These are phyloP conservation scores for Acipenser oxyrinchus DNA, from an alignment of 2,797 vertebrate genomes.

Conservation along the genomic window DNA sequence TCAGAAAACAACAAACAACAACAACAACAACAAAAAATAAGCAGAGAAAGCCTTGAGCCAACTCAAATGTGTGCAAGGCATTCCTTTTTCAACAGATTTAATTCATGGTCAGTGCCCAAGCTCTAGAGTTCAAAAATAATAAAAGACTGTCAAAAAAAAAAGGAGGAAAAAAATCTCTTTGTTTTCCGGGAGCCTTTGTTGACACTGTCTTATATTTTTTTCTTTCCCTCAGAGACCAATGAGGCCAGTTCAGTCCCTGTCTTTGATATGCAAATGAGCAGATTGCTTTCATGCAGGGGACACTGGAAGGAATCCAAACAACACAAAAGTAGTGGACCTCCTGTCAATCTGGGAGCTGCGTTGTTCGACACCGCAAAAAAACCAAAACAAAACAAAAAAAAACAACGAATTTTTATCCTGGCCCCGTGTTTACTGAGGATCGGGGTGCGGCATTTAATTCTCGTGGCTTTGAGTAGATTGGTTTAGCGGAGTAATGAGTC, in stretches of 20 bases:
- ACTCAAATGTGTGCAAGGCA: constrained; percentile 5
- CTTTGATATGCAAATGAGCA: constrained; percentile 72
- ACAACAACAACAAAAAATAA: neutral
- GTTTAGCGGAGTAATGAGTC: neutral
- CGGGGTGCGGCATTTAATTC: neutral
- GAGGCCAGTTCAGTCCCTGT: constrained; percentile 50
- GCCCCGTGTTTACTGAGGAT: neutral
- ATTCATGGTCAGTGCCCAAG: constrained; percentile 13
- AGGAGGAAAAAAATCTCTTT: constrained; percentile 23
- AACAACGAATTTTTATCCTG: neutral
- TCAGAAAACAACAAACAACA: too few species aligned
- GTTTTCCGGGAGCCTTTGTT: constrained; percentile 28
- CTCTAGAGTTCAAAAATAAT: neutral
- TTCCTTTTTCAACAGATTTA: constrained; percentile 13
- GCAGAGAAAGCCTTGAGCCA: neutral
- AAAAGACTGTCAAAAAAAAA: constrained; percentile 14
- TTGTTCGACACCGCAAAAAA: constrained; percentile 9
- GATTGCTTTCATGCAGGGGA: constrained; percentile 65
- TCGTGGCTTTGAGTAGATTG: neutral
- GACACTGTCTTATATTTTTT: constrained; percentile 42
- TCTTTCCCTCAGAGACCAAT: constrained; percentile 52
- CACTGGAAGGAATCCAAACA: constrained; percentile 52
- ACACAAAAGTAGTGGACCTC: constrained; percentile 49
- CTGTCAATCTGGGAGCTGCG: constrained; percentile 43
- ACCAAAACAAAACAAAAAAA: neutral